Percentiles rank a stretch among this genome's conserved stretches.
Evolutionary conservation across 2,113 vertebrate species (phyloP).

Genomic region (Nibea coibor): DNA sequence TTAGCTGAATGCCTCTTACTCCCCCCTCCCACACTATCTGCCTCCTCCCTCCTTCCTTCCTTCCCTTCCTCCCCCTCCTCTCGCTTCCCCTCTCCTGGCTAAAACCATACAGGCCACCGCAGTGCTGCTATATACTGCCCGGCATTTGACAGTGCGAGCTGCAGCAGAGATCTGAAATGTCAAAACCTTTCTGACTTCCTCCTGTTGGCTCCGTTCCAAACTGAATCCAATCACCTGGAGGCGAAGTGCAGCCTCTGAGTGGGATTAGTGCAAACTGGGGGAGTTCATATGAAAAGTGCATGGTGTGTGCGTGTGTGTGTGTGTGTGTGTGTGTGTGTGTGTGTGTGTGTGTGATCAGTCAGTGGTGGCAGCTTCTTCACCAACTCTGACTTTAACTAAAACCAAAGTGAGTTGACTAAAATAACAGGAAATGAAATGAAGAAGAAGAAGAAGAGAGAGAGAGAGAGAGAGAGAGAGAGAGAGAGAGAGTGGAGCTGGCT

Average conservation of each 20-base stretch:
- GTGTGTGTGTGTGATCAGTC: neutral
- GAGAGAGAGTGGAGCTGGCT: neutral
- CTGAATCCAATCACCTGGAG: slow-evolving; percentile 21
- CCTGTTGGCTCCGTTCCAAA: slow-evolving; percentile 6
- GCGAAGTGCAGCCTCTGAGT: neutral
- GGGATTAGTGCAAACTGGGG: slow-evolving; percentile 27
- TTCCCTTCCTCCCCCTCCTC: neutral
- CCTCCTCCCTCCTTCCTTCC: neutral
- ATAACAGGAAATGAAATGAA: neutral
- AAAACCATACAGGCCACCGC: slow-evolving; percentile 32
- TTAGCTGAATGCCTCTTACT: slow-evolving; percentile 7
- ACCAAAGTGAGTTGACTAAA: slow-evolving; percentile 15
- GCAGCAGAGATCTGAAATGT: slow-evolving; percentile 33
- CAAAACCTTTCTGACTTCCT: neutral
- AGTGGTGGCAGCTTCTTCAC: neutral
- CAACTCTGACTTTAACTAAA: neutral
- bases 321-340: no score
- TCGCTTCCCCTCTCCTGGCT: slow-evolving; percentile 7
- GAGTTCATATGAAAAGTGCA: slow-evolving; percentile 13
- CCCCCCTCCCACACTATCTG: neutral
- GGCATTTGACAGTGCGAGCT: slow-evolving; percentile 23
- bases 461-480: no score
- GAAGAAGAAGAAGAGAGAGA: neutral
- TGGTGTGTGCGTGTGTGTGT: neutral
- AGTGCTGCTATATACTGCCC: slow-evolving; percentile 38